Evolutionary conservation across 2,888 invertebrate genomes (phyloP).

Genomic region (Orthosia incerta): DNA sequence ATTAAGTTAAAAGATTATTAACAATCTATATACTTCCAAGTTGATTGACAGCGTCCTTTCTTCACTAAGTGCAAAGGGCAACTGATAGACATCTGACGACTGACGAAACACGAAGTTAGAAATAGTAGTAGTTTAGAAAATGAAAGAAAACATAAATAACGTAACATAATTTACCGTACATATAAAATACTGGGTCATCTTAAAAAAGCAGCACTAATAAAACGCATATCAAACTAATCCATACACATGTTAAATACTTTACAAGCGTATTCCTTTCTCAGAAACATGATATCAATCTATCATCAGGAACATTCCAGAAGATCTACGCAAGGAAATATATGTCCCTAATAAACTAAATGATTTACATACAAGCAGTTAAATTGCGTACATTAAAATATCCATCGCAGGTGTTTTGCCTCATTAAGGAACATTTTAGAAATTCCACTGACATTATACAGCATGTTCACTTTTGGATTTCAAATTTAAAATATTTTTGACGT

Average conservation of each 20-base stretch:
- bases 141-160: no score
- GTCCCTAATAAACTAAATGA: constrained; percentile 59
- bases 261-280: constrained; percentile 20
- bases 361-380: constrained; percentile 58
- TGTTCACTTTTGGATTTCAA: constrained; percentile 33
- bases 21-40: no score
- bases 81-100: no score
- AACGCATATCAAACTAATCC: constrained; percentile 8
- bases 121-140: no score
- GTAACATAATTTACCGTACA: no score
- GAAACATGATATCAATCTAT: constrained; percentile 50
- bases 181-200: background rate
- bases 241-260: constrained; percentile 14
- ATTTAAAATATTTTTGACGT: background rate
- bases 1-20: no score
- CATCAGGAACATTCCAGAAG: constrained; percentile 29
- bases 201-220: background rate
- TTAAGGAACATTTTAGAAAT: constrained; percentile 75
- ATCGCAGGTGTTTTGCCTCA: constrained; percentile 79
- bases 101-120: no score
- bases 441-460: constrained; percentile 55
- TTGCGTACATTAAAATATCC: constrained; percentile 62
- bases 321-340: constrained; percentile 49
- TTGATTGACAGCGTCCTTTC: no score
- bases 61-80: no score